Evolutionary conservation across 2,113 vertebrate species (phyloP).

Genomic region (Seriola dumerili): DNA sequence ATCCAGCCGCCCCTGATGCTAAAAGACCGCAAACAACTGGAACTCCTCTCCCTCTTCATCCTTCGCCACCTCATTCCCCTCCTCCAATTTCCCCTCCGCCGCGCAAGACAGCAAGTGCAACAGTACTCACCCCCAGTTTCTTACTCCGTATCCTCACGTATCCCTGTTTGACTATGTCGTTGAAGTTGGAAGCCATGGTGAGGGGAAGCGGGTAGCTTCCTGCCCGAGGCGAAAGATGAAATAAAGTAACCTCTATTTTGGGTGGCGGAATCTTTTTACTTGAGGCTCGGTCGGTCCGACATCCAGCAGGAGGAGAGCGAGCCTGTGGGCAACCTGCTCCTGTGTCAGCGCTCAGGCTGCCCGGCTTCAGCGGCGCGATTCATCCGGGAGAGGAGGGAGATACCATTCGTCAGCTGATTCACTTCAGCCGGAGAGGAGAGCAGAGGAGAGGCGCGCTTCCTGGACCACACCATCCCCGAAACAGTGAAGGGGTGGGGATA

Average conservation of each 20-base stretch:
- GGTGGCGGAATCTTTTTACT: constrained; percentile 27
- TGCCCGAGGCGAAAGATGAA: constrained; percentile 28
- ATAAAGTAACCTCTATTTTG: constrained; percentile 33
- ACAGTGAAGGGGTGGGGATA: constrained; percentile 45
- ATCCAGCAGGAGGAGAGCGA: constrained; percentile 62
- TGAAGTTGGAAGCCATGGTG: constrained; percentile 99
- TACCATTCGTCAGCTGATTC: constrained; percentile 80
- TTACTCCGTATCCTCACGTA: constrained; percentile 98
- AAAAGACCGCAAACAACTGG: constrained; percentile 59
- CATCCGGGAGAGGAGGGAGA: constrained; percentile 80
- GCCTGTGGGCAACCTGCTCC: constrained; percentile 75
- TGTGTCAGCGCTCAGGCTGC: constrained; percentile 75
- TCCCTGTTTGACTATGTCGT: constrained; percentile 99
- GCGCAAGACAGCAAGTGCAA: constrained; percentile 67
- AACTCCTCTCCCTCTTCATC: constrained; percentile 47
- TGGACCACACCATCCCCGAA: constrained; percentile 83
- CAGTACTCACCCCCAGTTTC: constrained; percentile 97
- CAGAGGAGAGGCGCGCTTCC: constrained; percentile 73
- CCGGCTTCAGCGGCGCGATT: constrained; percentile 80
- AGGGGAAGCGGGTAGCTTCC: constrained; percentile 57
- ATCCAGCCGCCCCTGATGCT: constrained; percentile 65
- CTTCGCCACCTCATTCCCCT: neutral
- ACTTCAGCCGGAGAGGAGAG: constrained; percentile 54
- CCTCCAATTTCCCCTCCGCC: constrained; percentile 15
- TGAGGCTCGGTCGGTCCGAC: constrained; percentile 57